phyloP scores from a whole-genome alignment of 92 coral and sea anemone species.

The Bergia puertoricense region DNA sequence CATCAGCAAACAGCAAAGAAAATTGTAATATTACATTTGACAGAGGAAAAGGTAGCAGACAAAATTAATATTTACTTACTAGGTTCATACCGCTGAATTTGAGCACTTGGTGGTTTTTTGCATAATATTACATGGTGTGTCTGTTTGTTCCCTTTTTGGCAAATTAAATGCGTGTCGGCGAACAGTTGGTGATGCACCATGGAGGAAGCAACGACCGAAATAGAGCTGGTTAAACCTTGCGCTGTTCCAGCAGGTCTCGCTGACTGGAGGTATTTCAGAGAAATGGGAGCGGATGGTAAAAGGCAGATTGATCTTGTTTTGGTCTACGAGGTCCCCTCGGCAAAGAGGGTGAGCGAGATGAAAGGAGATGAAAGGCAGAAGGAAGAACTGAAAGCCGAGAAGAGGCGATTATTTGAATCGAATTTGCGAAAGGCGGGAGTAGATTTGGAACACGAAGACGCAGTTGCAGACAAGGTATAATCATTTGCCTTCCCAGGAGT shows the following conservation, averaged over 20 bases:
- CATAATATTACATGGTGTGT: too few relatives aligned
- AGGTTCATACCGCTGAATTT: too few relatives aligned
- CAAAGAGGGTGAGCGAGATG: constrained; percentile 2
- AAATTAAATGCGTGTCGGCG: too few relatives aligned
- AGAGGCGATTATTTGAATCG: neutral
- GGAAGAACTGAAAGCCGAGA: constrained; percentile 6
- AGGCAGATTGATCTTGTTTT: constrained; percentile 26
- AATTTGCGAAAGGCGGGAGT: constrained; percentile 25
- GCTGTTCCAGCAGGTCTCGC: neutral
- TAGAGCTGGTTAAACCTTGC: neutral
- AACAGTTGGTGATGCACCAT: too few relatives aligned
- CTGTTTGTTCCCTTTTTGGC: too few relatives aligned
- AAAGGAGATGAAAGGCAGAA: neutral
- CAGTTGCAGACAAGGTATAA: constrained; percentile 7
- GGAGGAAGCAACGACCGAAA: constrained; percentile 1
- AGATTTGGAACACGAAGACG: constrained; percentile 20
- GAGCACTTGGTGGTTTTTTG: too few relatives aligned
- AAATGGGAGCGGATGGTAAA: neutral
- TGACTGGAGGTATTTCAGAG: constrained; percentile 21
- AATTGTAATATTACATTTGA: too few relatives aligned
- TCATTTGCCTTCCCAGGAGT: too few relatives aligned
- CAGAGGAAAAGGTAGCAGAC: too few relatives aligned
- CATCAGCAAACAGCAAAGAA: too few relatives aligned
- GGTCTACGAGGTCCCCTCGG: neutral
- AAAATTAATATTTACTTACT: too few relatives aligned